A percentile compares a stretch with the other conserved stretches of the same genome.
These are phyloP conservation scores for Gobio occitaniae DNA, from an alignment of 2,797 vertebrate genomes.

Conservation along the genomic window DNA sequence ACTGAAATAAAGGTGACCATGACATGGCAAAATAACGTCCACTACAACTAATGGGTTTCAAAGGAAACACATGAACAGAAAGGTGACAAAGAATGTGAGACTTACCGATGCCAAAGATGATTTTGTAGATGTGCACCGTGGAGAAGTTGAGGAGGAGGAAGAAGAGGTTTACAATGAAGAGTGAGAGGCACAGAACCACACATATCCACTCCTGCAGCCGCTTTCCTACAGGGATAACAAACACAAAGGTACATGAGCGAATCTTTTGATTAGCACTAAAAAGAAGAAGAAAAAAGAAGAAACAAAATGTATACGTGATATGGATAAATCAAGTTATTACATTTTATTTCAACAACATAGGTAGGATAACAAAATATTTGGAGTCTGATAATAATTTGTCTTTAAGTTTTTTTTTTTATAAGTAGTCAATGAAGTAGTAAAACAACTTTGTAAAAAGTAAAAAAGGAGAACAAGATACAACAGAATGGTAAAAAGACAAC, in stretches of 20 bases:
- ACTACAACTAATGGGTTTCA: background rate
- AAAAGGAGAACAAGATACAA: background rate
- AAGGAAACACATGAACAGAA: background rate
- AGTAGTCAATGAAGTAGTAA: too few species aligned
- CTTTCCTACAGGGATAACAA: slow-evolving; percentile 65
- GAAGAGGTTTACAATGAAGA: slow-evolving; percentile 73
- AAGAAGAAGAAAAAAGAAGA: background rate
- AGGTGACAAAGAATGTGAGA: background rate
- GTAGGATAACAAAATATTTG: too few species aligned
- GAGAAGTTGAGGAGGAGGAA: slow-evolving; percentile 77
- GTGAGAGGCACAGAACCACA: slow-evolving; percentile 75
- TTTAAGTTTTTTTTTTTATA: background rate
- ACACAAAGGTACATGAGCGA: slow-evolving; percentile 6
- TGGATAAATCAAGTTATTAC: background rate
- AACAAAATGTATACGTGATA: background rate
- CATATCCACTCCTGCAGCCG: slow-evolving; percentile 75
- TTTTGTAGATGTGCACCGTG: slow-evolving; percentile 73
- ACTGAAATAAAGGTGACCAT: background rate
- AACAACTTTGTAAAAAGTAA: background rate
- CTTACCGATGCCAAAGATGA: slow-evolving; percentile 73
- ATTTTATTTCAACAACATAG: background rate
- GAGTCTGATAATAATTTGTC: background rate
- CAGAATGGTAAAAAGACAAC: background rate
- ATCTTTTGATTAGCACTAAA: background rate
- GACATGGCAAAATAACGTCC: background rate